Percentiles rank a stretch among this genome's conserved stretches.
phyloP scores from a whole-genome alignment of 1,140 invertebrate genomes.

The Drosophila pachea region DNA sequence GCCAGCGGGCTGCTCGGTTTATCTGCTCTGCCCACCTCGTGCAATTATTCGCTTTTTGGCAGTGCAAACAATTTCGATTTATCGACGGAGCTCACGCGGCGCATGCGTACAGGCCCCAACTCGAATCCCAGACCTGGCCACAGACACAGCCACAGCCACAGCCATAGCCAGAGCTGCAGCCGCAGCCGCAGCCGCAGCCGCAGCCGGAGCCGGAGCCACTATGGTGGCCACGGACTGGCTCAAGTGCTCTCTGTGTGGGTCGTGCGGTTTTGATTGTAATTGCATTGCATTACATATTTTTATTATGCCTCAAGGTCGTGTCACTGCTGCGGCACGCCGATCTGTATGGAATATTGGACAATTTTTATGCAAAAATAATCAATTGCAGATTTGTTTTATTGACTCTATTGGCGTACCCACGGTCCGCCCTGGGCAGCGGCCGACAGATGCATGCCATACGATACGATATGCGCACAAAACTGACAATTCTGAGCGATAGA shows the following conservation, averaged over 20 bases:
- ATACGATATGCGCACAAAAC: constrained; percentile 26
- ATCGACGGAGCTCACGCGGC: constrained; percentile 72
- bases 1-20: constrained; percentile 31
- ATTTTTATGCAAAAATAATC: constrained; percentile 64
- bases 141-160: background rate
- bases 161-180: constrained; percentile 33
- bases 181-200: constrained; percentile 11
- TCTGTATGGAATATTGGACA: constrained; percentile 46
- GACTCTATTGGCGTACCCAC: constrained; percentile 51
- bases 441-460: constrained; percentile 22
- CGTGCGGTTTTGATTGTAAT: constrained; percentile 70
- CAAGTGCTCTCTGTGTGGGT: constrained; percentile 59
- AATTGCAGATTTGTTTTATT: constrained; percentile 72
- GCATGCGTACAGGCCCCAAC: constrained; percentile 51
- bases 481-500: constrained; percentile 35
- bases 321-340: constrained; percentile 42
- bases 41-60: constrained; percentile 76
- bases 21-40: constrained; percentile 47
- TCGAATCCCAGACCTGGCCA: constrained; percentile 14
- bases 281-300: constrained; percentile 75
- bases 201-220: constrained; percentile 4
- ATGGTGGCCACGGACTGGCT: constrained; percentile 33
- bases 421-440: constrained; percentile 19
- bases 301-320: constrained; percentile 69
- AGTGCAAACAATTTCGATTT: constrained; percentile 77